These are phyloP conservation scores for Scolopax mira DNA, from an alignment of 2,113 vertebrate species.

Conservation along the genomic window DNA sequence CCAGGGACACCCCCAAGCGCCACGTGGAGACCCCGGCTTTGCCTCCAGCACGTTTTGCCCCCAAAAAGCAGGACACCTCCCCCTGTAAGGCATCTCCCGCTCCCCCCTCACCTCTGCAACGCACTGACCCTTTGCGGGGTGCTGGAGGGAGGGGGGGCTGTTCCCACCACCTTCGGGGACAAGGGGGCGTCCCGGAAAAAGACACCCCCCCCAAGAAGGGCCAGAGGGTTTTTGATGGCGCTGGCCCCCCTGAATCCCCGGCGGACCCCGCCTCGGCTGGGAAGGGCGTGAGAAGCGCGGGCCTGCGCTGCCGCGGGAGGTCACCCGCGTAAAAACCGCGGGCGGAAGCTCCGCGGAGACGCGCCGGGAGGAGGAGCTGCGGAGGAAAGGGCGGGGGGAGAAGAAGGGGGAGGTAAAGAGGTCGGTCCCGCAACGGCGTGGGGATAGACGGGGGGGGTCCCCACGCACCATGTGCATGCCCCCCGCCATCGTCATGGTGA, in stretches of 20 bases:
- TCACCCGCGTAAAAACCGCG: not conserved
- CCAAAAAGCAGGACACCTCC: not conserved
- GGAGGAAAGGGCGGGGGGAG: no score
- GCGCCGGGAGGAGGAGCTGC: not conserved
- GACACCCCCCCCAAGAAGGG: not conserved
- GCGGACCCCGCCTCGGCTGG: not conserved
- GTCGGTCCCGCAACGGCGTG: not conserved
- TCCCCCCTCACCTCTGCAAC: not conserved
- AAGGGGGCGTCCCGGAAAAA: not conserved
- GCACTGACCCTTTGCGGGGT: not conserved
- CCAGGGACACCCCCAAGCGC: not conserved
- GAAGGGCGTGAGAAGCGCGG: not conserved
- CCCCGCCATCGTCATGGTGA: not conserved
- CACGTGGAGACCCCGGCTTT: not conserved
- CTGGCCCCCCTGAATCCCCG: not conserved
- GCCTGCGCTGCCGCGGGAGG: not conserved
- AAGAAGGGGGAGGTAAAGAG: no score
- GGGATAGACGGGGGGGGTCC: not conserved
- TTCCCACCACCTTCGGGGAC: accelerated
- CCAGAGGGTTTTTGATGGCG: accelerated
- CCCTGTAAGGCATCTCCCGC: not conserved
- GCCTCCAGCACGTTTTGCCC: not conserved
- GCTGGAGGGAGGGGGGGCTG: not conserved
- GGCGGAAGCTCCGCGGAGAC: not conserved
- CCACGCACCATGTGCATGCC: no score